A percentile compares a stretch with the other conserved stretches of the same genome.
Evolutionary conservation across 2,113 vertebrate genomes (phyloP).

Genomic region (Anseranas semipalmata): DNA sequence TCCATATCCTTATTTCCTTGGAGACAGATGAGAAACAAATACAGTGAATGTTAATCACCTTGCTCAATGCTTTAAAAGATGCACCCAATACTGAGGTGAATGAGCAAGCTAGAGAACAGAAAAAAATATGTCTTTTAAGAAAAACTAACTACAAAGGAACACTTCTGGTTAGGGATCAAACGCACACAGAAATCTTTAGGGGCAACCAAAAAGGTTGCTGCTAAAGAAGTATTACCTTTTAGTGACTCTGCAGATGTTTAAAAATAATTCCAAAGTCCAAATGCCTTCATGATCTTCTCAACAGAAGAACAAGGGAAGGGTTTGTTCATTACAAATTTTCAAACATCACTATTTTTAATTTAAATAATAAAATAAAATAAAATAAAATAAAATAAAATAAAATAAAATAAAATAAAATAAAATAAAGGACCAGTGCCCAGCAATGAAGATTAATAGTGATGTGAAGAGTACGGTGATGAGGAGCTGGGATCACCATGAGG

Average conservation of each 20-base stretch:
- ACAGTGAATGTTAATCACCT: background rate
- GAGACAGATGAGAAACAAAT: background rate
- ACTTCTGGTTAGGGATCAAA: background rate
- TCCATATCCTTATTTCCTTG: background rate
- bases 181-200: background rate
- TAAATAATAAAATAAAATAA: background rate
- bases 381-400: background rate
- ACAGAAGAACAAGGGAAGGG: background rate
- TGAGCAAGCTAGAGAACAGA: background rate
- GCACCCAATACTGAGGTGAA: background rate
- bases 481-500: background rate
- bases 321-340: background rate
- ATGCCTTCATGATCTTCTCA: background rate
- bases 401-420: too few relatives aligned
- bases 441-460: background rate
- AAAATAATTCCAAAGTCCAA: background rate
- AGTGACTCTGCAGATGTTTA: background rate
- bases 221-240: background rate
- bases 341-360: background rate
- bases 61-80: background rate
- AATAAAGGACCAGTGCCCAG: background rate
- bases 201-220: background rate
- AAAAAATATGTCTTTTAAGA: background rate
- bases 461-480: rapidly evolving
- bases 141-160: background rate